Percentiles rank a stretch among this genome's conserved stretches.
phyloP scores from a whole-genome alignment of 2,113 vertebrate species.

The Myocastor coypus region DNA sequence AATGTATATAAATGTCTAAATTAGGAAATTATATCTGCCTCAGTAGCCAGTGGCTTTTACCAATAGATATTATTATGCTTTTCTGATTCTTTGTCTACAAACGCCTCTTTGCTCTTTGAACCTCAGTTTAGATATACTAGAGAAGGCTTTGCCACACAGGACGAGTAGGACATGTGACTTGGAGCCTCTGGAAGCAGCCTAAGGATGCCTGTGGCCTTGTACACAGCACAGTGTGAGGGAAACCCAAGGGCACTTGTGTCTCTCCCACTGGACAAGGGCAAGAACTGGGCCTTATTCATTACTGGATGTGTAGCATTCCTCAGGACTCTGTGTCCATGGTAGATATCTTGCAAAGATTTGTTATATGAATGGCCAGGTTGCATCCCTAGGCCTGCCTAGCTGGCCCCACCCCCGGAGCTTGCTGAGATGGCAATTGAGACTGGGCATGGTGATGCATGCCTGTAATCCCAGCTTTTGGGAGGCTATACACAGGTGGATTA shows the following conservation, averaged over 20 bases:
- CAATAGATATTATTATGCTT: neutral
- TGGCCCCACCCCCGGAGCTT: too few species aligned
- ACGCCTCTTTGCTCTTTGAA: neutral
- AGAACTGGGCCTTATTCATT: neutral
- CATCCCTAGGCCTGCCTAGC: too few species aligned
- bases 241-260: neutral
- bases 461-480: too few species aligned
- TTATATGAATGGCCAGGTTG: neutral
- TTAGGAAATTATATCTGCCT: slow-evolving; percentile 25
- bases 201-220: neutral
- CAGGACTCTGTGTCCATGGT: neutral
- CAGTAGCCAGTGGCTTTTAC: slow-evolving; percentile 30
- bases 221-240: neutral
- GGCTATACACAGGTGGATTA: too few species aligned
- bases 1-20: slow-evolving; percentile 40
- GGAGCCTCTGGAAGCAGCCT: neutral
- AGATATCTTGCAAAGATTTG: neutral
- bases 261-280: neutral
- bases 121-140: neutral
- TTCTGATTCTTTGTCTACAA: neutral
- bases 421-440: too few species aligned
- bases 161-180: neutral
- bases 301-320: neutral
- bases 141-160: neutral
- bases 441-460: too few species aligned